Base-by-base conservation (phyloP, 2,888 invertebrate species). In the Camponotus fellah region DNA sequence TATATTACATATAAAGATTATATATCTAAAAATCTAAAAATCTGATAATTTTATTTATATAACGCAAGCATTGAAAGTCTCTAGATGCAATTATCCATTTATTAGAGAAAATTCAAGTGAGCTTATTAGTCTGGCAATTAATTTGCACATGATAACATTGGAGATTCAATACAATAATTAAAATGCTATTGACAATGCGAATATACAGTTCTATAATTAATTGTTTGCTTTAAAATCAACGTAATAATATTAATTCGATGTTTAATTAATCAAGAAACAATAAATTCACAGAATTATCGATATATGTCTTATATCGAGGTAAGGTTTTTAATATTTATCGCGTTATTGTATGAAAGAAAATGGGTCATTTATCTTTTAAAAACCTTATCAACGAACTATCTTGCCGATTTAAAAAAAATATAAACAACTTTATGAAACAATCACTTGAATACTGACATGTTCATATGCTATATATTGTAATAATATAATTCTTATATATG, bases 91-190 rank as follows among this genome's bases (percentile, higher is more conserved):
- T 80, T 34, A 46, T 12, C 60, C 46, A 62, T 46, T 60, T 46
- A 46, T 21, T 10, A 37, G 79, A 62, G 79, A 80, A 80, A 80
- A 72, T 80, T 71, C 60, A 72, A 60, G 79, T 49, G 72, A 49
- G 72, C 60, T 62, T 80, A 68, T 80, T 80, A 80, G 62, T 80
- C 79, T 72, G 46, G 49, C 79, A 80, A 80, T 80, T 80, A 72
- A 80, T 80, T 80, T 80, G 69, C 69, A 77, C 43, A 77, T 40
- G 79, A 79, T 72, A 49, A 17, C 60, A 72, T 60, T 21, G 49
- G 79, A 72, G 79, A 80, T 58, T 79, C 79, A 14, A 37, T 72
- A 60, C 60, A 62, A 65, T 80, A 80, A 80, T 80, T 80, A 72
- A 80, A 71, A 80, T 71, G 68, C 53, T 68, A 79, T 68, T 71